phyloP scores from a whole-genome alignment of 1,140 invertebrate genomes.

The Liolophura sinensis region DNA sequence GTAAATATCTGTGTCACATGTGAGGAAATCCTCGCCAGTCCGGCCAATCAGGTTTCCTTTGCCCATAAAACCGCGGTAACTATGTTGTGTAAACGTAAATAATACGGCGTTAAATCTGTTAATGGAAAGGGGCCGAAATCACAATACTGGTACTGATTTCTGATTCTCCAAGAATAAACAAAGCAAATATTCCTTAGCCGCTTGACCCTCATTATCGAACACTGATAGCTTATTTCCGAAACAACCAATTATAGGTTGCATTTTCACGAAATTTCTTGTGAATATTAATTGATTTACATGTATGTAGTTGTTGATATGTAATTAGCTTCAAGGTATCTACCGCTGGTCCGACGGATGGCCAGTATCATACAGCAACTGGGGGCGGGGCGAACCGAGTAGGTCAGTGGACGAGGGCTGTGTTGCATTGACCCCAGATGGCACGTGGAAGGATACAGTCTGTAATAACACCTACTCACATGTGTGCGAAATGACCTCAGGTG shows the following conservation, averaged over 20 bases:
- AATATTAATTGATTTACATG: too few relatives aligned
- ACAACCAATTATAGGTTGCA: background rate
- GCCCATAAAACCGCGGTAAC: too few relatives aligned
- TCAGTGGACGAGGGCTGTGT: conserved; percentile 23
- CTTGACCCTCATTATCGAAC: background rate
- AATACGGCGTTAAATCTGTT: too few relatives aligned
- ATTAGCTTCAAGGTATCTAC: conserved; percentile 19
- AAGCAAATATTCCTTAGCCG: background rate
- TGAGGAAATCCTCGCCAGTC: too few relatives aligned
- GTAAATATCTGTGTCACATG: too few relatives aligned
- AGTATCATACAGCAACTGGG: conserved; percentile 28
- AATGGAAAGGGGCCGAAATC: too few relatives aligned
- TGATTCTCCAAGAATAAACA: too few relatives aligned
- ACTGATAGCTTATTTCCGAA: background rate
- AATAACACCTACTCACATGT: conserved; percentile 17
- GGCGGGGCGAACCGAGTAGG: conserved; percentile 17
- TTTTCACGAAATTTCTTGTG: background rate
- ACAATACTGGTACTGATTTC: too few relatives aligned
- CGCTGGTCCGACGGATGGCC: conserved; percentile 32
- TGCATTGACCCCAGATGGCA: conserved; percentile 8
- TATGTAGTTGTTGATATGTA: background rate
- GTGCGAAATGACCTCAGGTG: conserved; percentile 35
- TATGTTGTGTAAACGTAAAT: too few relatives aligned
- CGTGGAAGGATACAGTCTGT: conserved; percentile 28
- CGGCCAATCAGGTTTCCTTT: too few relatives aligned